Conservation (phyloP, 35 echinoderm and acorn worm species). For the Eucidaris tribuloides region DNA sequence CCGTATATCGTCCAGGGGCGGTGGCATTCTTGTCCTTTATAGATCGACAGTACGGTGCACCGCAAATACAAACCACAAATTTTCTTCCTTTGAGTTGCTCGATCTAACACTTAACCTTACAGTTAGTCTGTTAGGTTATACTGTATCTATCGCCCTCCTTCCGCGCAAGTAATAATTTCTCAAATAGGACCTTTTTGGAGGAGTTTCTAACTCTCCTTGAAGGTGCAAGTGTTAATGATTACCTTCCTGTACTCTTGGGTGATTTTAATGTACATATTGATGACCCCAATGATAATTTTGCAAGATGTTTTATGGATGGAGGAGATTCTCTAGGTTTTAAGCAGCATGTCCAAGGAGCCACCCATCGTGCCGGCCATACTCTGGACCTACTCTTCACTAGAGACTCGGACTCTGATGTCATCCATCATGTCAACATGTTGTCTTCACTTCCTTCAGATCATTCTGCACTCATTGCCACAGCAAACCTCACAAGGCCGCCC, state of each 20-base stretch:
- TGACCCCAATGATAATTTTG: slow-evolving; percentile 2
- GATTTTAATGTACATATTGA: no score
- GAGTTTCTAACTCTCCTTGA: neutral
- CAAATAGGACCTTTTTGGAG: neutral
- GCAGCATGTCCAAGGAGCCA: slow-evolving; percentile 41
- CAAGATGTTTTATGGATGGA: neutral
- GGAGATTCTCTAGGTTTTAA: slow-evolving; percentile 38
- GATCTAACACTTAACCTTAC: neutral
- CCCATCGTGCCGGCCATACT: slow-evolving; percentile 36
- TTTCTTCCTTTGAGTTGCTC: neutral
- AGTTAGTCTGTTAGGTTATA: neutral
- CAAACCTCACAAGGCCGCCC: slow-evolving; percentile 1
- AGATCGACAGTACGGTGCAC: neutral
- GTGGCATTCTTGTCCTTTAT: no score
- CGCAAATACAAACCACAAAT: neutral
- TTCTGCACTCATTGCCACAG: slow-evolving; percentile 8
- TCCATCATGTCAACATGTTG: neutral
- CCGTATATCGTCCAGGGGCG: no score
- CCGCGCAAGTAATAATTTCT: no score
- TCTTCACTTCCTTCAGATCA: slow-evolving; percentile 53
- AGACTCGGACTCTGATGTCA: neutral
- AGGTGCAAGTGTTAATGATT: neutral
- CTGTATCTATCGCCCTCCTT: neutral
- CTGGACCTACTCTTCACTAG: slow-evolving; percentile 51
- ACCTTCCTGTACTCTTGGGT: neutral